Base-by-base conservation (phyloP, 2,113 vertebrate species). In the Reinhardtius hippoglossoides region DNA sequence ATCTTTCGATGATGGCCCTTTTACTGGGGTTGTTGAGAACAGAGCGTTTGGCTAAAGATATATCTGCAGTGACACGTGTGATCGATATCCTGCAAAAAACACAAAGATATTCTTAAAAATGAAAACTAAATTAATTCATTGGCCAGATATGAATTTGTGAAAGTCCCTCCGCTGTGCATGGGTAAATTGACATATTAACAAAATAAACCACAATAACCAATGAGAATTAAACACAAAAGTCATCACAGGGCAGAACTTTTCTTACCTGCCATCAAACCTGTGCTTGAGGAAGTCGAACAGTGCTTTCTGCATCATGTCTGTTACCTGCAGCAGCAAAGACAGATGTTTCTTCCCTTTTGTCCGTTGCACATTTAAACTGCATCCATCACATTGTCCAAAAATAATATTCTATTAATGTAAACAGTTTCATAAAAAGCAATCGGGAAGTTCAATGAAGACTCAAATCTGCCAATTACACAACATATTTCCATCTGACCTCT, bases 221-320 rank as follows among this genome's bases (percentile, higher is more conserved):
- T 31, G 31, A 31, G 31, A 31, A 31, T 31, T 6, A 31, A 31
- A 31, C 31, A 31, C 31, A 31, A 31, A 31, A 31, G 31, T 31
- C 31, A 31, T 37, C 35, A 37, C 2, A 37, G 9, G 35, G 8
- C 35, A 24, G 1, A 23, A 14, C 9, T 18, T 3, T 14, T 13
- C 93, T 93, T 80, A 98, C 97, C 97, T 97, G 93, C 97, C 97
- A 14, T 99, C 97, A 77, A 99, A 99, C 74, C 96, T 95, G 91
- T 98, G 97, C 91, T 99, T 99, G 80, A 99, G 89, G 91, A 98
- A 99, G 90, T 99, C 97, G 13, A 99, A 99, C 67, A 98, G 94
- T 7, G 97, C 97, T 91, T 99, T 99, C 92, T 99, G 97, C 97
- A 99, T 99, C 97, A 99, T 99, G 91, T 99, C 97, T 18, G 97